Base-by-base conservation (phyloP, 2,888 invertebrate genomes). In the Marronus borbonicus region DNA sequence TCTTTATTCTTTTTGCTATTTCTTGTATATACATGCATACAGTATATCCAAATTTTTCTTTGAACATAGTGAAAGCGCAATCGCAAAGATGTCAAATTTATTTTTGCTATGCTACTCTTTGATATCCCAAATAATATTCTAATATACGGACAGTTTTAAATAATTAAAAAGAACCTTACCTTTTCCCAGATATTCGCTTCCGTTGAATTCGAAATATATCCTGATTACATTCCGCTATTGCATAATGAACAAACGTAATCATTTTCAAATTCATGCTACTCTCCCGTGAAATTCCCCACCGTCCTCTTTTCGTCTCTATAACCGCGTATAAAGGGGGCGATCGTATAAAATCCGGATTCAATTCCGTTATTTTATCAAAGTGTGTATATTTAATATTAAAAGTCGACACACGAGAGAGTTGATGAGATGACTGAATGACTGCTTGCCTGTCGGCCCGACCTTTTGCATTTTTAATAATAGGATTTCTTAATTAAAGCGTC, bases 381-480 rank as follows among this genome's bases (percentile, higher is more conserved):
- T 66, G 39, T 66, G 65, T 66, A 70, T 70, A 70, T 55, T 70
- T 70, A 52, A 36, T 70, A 55, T 70, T 52, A 55, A 55, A 52
- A 69, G 50, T 17, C 55, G 55, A 58, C 36, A 36, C 66, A 20
- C 2, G 10, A 17, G 10, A 10, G 31, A 31, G 31, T 5, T 31
- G 31, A 5, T 5, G 31, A 4, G 20, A 8, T 55, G 20, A 20
- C 55, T 20, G 17, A 20, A 14, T 55, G 20, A 55, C 55, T 20
- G 55, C 55, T n/a, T 20, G 55, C 8, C 8, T 44, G 44, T 44
- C 17, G 55, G 20, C 55, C 28, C 2, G 52, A 70, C 70, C 70
- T 70, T 70, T 58, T 55, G 55, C 70, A 77, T 77, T 77, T 77
- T 77, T 77, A 77, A 77, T 77, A 77, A 77, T 58, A 69, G 60